phyloP scores from a whole-genome alignment of 1,140 invertebrate genomes.

The Drosophila prosaltans region DNA sequence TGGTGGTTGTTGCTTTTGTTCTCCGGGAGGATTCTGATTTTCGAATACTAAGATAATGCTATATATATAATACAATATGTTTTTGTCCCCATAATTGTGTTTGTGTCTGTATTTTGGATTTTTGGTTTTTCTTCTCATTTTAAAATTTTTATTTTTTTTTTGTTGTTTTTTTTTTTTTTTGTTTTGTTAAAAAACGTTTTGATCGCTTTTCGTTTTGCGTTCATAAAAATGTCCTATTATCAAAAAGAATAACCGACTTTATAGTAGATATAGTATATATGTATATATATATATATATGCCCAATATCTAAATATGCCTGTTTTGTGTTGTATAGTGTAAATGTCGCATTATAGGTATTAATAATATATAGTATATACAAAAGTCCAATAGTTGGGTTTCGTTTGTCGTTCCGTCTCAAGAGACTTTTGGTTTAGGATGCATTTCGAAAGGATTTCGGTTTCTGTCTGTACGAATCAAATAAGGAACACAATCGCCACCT shows the following conservation, averaged over 20 bases:
- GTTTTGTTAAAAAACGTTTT: conserved; percentile 20
- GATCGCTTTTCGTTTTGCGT: background rate
- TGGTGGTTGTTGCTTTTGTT: conserved; percentile 13
- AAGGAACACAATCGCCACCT: conserved; percentile 13
- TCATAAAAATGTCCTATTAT: conserved; percentile 72
- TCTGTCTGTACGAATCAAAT: conserved; percentile 6
- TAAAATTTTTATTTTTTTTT: conserved; percentile 54
- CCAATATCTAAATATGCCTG: conserved; percentile 39
- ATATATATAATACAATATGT: conserved; percentile 54
- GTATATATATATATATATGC: conserved; percentile 24
- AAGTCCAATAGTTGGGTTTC: conserved; percentile 50
- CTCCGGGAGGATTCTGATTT: background rate
- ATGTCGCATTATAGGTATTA: conserved; percentile 13
- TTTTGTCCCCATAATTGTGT: conserved; percentile 29
- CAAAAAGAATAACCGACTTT: conserved; percentile 64
- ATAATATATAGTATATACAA: conserved; percentile 61
- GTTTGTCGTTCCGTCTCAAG: conserved; percentile 3
- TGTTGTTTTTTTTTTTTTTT: background rate
- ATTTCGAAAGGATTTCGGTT: conserved; percentile 41
- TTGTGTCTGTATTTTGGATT: conserved; percentile 7
- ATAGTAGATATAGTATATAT: conserved; percentile 31
- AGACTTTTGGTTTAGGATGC: conserved; percentile 9
- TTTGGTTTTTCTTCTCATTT: background rate
- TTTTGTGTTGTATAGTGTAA: conserved; percentile 23
- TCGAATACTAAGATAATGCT: conserved; percentile 5